A percentile compares a stretch with the other conserved stretches of the same genome.
Conservation (phyloP, 1,140 invertebrate species). For the Varroa destructor region DNA sequence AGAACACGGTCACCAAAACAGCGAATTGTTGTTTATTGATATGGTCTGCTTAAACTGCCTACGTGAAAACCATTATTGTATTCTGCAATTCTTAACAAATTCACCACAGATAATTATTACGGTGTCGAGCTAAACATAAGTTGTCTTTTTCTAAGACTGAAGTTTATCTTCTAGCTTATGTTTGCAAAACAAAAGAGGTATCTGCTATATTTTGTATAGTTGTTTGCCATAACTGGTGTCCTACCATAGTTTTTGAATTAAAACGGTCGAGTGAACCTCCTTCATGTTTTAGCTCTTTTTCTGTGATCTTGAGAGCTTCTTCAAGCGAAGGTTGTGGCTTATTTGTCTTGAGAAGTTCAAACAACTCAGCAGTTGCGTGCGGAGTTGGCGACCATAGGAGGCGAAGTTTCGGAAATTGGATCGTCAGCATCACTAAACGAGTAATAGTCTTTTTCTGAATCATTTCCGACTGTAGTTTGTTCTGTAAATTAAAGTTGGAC, state of each 20-base stretch:
- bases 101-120: too few relatives aligned
- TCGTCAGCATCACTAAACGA: constrained; percentile 65
- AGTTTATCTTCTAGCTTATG: too few relatives aligned
- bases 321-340: constrained; percentile 35
- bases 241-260: constrained; percentile 9
- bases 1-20: background rate
- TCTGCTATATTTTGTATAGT: too few relatives aligned
- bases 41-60: background rate
- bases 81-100: too few relatives aligned
- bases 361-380: constrained; percentile 83
- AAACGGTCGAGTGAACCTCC: constrained; percentile 10
- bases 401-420: constrained; percentile 81
- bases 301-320: constrained; percentile 32
- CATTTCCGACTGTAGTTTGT: constrained; percentile 14
- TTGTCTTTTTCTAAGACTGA: too few relatives aligned
- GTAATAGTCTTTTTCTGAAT: constrained; percentile 7
- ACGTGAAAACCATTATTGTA: too few relatives aligned
- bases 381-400: constrained; percentile 90
- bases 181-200: too few relatives aligned
- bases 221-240: too few relatives aligned
- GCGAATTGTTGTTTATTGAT: background rate
- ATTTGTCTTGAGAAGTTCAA: constrained; percentile 54
- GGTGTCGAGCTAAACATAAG: too few relatives aligned
- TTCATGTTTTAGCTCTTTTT: constrained; percentile 7
- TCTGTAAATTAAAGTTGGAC: background rate